A percentile compares a stretch with the other conserved stretches of the same genome.
phyloP scores from a whole-genome alignment of 2,113 vertebrate species.

The Thinocorus orbignyianus region DNA sequence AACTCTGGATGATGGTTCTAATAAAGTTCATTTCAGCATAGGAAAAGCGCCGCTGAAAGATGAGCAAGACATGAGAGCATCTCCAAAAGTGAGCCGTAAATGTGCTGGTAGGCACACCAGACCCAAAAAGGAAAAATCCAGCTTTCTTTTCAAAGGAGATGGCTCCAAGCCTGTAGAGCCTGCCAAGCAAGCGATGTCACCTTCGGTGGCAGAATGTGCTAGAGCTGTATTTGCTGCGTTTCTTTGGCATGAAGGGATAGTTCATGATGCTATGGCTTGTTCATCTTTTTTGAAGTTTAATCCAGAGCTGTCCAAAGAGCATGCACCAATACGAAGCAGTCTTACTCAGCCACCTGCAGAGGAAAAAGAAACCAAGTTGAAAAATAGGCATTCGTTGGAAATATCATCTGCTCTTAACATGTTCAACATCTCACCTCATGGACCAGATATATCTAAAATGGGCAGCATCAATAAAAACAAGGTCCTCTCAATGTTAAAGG shows the following conservation, averaged over 20 bases:
- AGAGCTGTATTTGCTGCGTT: conserved; percentile 95
- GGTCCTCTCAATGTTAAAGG: conserved; percentile 97
- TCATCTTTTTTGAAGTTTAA: conserved; percentile 99
- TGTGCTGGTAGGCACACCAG: conserved; percentile 88
- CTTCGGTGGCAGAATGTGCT: conserved; percentile 96
- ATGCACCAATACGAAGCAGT: conserved; percentile 92
- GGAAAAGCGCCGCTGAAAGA: conserved; percentile 96
- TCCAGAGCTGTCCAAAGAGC: conserved; percentile 96
- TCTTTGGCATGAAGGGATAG: conserved; percentile 98
- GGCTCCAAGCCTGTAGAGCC: conserved; percentile 85
- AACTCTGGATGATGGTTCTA: conserved; percentile 84
- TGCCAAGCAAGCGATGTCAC: conserved; percentile 98
- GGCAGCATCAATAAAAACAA: conserved; percentile 99
- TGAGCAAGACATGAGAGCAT: conserved; percentile 90
- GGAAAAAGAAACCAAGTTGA: conserved; percentile 94
- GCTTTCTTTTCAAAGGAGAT: conserved; percentile 92
- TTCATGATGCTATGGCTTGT: conserved; percentile 98
- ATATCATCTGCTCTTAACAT: conserved; percentile 98
- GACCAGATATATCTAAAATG: conserved; percentile 99
- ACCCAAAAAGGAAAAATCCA: conserved; percentile 96
- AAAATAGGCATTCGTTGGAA: conserved; percentile 97
- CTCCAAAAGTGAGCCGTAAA: conserved; percentile 95
- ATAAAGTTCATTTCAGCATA: conserved; percentile 98
- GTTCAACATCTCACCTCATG: conserved; percentile 97
- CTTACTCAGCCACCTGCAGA: conserved; percentile 88